A percentile compares a stretch with the other conserved stretches of the same genome.
Conservation (phyloP, 2,888 invertebrate species). For the Frankliniella intonsa region DNA sequence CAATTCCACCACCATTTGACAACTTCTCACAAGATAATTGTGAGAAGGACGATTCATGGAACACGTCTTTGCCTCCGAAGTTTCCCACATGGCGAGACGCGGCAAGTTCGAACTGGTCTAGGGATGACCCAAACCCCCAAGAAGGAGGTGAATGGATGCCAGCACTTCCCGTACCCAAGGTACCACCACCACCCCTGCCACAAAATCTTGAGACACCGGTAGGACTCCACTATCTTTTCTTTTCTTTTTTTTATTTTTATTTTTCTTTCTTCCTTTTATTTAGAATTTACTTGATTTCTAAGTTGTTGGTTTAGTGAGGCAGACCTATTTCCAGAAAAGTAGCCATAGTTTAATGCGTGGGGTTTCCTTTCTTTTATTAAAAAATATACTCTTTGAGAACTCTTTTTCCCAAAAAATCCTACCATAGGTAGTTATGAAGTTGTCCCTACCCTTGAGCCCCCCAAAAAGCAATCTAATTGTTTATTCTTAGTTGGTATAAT, state of each 20-base stretch:
- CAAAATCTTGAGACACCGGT: slow-evolving; percentile 39
- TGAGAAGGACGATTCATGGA: slow-evolving; percentile 31
- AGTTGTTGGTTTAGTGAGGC: neutral
- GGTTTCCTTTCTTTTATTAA: neutral
- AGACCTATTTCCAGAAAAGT: too few relatives aligned
- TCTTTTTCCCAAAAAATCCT: neutral
- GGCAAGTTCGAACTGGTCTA: slow-evolving; percentile 37
- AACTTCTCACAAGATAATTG: slow-evolving; percentile 19
- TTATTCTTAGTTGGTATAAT: neutral
- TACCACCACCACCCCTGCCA: slow-evolving; percentile 43
- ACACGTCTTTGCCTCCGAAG: slow-evolving; percentile 45
- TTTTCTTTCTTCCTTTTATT: neutral
- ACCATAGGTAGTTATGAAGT: too few relatives aligned
- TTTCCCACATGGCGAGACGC: slow-evolving; percentile 47
- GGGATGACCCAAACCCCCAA: slow-evolving; percentile 41
- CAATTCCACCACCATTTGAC: slow-evolving; percentile 36
- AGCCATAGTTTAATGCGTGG: neutral
- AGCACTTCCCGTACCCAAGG: slow-evolving; percentile 45
- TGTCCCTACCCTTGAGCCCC: too few relatives aligned
- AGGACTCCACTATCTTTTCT: slow-evolving; percentile 43
- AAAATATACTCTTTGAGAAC: neutral
- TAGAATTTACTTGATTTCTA: too few relatives aligned
- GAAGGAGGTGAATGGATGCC: slow-evolving; percentile 43
- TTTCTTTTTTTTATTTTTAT: neutral
- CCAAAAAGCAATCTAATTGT: too few relatives aligned